Conservation (phyloP, 2,888 invertebrate species). For the Punctoribates punctum region DNA sequence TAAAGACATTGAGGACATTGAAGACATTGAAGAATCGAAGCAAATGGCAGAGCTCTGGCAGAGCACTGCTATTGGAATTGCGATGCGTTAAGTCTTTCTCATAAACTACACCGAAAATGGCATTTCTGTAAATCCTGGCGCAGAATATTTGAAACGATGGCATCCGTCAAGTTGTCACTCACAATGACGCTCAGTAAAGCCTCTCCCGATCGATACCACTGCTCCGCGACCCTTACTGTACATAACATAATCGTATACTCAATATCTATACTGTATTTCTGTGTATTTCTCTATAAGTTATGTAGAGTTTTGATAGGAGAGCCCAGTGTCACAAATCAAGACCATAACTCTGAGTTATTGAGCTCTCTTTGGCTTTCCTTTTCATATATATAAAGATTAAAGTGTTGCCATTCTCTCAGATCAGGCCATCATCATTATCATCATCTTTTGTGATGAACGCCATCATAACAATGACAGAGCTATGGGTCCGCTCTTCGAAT, state of each 20-base stretch:
- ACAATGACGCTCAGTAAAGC: conserved; percentile 20
- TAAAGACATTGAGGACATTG: conserved; percentile 12
- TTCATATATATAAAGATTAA: conserved; percentile 39
- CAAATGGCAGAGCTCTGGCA: conserved; percentile 1
- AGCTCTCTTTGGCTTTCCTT: conserved; percentile 35
- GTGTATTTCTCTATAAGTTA: neutral
- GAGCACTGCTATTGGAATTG: too few species aligned
- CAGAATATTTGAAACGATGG: conserved; percentile 29
- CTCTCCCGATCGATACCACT: conserved; percentile 17
- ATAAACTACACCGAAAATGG: conserved; percentile 30
- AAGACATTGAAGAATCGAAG: conserved; percentile 34
- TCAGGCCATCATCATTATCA: conserved; percentile 27
- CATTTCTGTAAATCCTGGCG: conserved; percentile 34
- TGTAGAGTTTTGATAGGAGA: neutral
- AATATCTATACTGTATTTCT: neutral
- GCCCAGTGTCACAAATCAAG: conserved; percentile 35
- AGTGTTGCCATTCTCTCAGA: conserved; percentile 34
- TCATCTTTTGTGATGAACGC: conserved; percentile 37
- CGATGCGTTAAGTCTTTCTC: conserved; percentile 23
- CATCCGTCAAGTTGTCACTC: conserved; percentile 41
- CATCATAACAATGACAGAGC: conserved; percentile 29
- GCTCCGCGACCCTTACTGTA: neutral
- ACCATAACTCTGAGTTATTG: conserved; percentile 34
- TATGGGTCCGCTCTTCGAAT: conserved; percentile 4
- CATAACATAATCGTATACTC: neutral